A percentile compares a stretch with the other conserved stretches of the same genome.
Conservation (phyloP, 2,797 vertebrate species). For the Pangasius larnaudii region DNA sequence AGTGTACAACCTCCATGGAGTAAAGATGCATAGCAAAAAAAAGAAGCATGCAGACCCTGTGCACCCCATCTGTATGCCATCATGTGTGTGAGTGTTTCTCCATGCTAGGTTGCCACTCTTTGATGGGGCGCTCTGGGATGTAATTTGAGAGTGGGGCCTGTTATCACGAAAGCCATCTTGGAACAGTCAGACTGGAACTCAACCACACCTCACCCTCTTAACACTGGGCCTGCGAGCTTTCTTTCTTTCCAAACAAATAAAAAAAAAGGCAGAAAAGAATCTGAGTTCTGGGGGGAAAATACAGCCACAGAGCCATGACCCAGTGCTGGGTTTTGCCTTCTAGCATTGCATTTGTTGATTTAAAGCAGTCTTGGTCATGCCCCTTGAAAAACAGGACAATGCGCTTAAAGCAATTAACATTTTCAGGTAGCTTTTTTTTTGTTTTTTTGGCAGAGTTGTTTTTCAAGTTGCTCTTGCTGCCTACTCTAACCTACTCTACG, state of each 20-base stretch:
- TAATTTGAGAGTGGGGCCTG: conserved; percentile 35
- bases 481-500: background rate
- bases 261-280: conserved; percentile 24
- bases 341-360: background rate
- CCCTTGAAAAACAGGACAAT: conserved; percentile 29
- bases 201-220: conserved; percentile 48
- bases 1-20: background rate
- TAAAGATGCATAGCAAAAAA: background rate
- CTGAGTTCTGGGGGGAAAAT: background rate
- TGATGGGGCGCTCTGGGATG: conserved; percentile 49
- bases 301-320: background rate
- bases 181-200: conserved; percentile 47
- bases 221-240: conserved; percentile 11
- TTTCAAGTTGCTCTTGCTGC: conserved; percentile 38
- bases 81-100: conserved; percentile 33
- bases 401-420: conserved; percentile 46
- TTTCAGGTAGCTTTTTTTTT: conserved; percentile 10
- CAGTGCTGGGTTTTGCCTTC: background rate
- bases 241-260: conserved; percentile 31
- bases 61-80: conserved; percentile 48
- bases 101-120: conserved; percentile 44
- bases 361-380: background rate
- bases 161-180: conserved; percentile 47
- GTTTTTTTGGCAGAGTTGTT: conserved; percentile 11
- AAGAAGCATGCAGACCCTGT: conserved; percentile 14